Base-by-base conservation (phyloP, 2,113 vertebrate genomes). In the Indicator maculatus region DNA sequence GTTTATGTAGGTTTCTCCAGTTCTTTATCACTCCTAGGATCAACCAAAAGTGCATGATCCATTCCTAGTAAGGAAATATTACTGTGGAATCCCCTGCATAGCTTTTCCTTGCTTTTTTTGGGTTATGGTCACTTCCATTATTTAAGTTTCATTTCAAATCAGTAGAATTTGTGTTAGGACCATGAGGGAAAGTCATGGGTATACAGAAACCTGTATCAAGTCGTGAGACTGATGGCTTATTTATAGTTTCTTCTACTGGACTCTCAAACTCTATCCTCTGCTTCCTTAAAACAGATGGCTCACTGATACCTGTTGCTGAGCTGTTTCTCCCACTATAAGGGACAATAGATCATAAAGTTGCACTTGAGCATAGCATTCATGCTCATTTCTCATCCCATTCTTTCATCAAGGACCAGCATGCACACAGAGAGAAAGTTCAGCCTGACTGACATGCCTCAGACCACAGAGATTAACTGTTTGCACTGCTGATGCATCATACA, bases 61-160 rank as follows among this genome's bases (percentile, higher is more conserved):
- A 52, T 31, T 77, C 67, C 85, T 44, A 92, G 64, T 69, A 77
- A 80, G 0, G 21, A 66, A 96, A 72, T 60, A 78, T 59, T 73
- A 45, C 59, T 88, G 71, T 39, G 67, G 75, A 88, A 89, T 80
- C 93, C 76, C 93, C 93, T 4, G 31, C 45, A 64, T 60, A 90
- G 65, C 75, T 65, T 90, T n/a, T n/a, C n/a, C n/a, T n/a, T n/a
- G n/a, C n/a, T n/a, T n/a, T n/a, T n/a, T n/a, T n/a, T n/a, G n/a
- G 63, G 36, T 86, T 89, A 63, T 19, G 58, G 64, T 86, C 74
- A 77, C 60, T 76, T 92, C 79, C 31, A 7, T 63, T 78, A 80
- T 85, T 96, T 92, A 96, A 66, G 74, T 88, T 77, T 64, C 14
- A 58, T 90, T 95, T 50, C n/a, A 59, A 93, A 94, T 74, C 53